Conservation (phyloP, 1,140 invertebrate species). For the Nebria ingens region DNA sequence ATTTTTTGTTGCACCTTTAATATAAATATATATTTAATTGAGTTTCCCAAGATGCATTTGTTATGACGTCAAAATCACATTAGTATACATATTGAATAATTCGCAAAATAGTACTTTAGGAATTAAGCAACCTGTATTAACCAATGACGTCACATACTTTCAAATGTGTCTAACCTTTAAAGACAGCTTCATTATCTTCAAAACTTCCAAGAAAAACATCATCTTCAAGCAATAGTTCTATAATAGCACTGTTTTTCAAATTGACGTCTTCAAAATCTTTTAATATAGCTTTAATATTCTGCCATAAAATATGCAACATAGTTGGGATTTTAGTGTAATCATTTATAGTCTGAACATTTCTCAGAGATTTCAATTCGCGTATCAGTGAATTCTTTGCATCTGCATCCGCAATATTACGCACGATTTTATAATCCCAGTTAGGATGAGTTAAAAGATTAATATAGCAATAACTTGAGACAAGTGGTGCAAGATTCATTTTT, state of each 20-base stretch:
- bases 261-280: background rate
- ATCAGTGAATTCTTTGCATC: slow-evolving; percentile 4
- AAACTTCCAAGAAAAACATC: slow-evolving; percentile 12
- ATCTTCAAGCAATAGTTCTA: slow-evolving; percentile 12
- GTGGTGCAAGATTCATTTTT: background rate
- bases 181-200: slow-evolving; percentile 3
- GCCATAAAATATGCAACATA: background rate
- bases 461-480: background rate
- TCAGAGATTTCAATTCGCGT: slow-evolving; percentile 1
- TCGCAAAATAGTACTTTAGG: too few relatives aligned
- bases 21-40: slow-evolving; percentile 5
- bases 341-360: background rate
- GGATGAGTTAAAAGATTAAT: background rate
- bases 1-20: slow-evolving; percentile 12
- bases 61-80: background rate
- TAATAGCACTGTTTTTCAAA: background rate
- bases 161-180: background rate
- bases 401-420: slow-evolving; percentile 15
- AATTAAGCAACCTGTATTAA: too few relatives aligned
- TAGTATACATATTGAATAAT: too few relatives aligned
- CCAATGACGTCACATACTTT: too few relatives aligned
- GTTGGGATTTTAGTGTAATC: background rate
- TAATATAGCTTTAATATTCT: background rate
- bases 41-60: background rate
- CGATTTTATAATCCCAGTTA: background rate